A percentile compares a stretch with the other conserved stretches of the same genome.
Evolutionary conservation across 35 echinoderm and acorn worm species (phyloP).

Genomic region (Ptychodera flava): DNA sequence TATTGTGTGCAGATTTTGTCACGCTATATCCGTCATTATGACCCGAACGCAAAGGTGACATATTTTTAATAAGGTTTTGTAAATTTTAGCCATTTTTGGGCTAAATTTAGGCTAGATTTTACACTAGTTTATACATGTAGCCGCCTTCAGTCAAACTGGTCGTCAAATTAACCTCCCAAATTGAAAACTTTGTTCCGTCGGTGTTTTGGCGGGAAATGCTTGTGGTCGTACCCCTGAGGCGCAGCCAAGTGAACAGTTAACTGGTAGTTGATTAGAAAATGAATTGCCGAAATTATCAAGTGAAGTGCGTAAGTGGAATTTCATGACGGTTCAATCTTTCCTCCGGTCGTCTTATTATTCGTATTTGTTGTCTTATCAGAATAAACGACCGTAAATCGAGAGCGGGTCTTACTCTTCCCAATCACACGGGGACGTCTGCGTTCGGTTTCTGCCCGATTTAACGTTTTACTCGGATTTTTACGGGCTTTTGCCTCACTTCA

Average conservation of each 20-base stretch:
- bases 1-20: no score
- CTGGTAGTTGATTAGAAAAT: conserved; percentile 1
- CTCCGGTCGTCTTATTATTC: not conserved
- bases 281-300: conserved; percentile 1
- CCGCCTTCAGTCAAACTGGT: no score
- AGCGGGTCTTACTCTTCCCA: not conserved
- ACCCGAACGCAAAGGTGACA: no score
- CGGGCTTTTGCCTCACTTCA: not conserved
- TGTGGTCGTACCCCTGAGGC: not conserved
- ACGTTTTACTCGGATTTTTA: not conserved
- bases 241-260: not conserved
- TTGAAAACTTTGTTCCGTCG: not conserved
- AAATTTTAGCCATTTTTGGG: no score
- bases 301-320: not conserved
- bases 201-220: not conserved
- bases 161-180: no score
- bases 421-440: not conserved
- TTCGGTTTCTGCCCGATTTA: not conserved
- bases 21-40: no score
- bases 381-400: not conserved
- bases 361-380: not conserved
- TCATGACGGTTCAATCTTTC: not conserved
- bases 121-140: no score
- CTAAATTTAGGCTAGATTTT: no score
- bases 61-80: no score